These are phyloP conservation scores for Druceiella hillmani DNA, from an alignment of 2,888 invertebrate species.

Conservation along the genomic window DNA sequence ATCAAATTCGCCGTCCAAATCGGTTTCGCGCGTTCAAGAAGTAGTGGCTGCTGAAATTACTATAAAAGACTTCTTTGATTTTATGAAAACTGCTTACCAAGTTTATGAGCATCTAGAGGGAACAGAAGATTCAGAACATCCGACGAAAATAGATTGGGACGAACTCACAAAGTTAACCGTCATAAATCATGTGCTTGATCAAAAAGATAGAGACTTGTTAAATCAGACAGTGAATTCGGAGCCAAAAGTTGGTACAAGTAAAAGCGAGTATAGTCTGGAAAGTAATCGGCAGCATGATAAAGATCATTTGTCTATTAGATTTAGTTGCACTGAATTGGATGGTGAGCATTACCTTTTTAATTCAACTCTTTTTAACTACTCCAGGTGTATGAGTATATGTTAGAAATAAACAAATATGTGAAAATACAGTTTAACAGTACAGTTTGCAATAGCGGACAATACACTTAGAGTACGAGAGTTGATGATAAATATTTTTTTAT, in stretches of 20 bases:
- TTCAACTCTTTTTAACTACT: too few species aligned
- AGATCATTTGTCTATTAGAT: too few species aligned
- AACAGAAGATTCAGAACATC: slow-evolving; percentile 36
- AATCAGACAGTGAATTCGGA: slow-evolving; percentile 33
- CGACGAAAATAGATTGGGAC: slow-evolving; percentile 47
- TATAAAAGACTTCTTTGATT: slow-evolving; percentile 65
- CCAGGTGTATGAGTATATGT: too few species aligned
- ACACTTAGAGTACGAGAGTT: too few species aligned
- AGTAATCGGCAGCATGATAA: too few species aligned
- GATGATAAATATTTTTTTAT: too few species aligned
- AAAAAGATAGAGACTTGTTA: slow-evolving; percentile 43
- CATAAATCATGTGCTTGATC: slow-evolving; percentile 45
- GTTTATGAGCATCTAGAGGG: slow-evolving; percentile 50
- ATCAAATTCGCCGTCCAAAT: slow-evolving; percentile 30
- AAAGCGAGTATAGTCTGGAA: too few species aligned
- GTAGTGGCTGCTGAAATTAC: slow-evolving; percentile 51
- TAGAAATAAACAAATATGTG: too few species aligned
- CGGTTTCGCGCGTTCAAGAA: slow-evolving; percentile 30
- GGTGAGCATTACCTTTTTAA: too few species aligned
- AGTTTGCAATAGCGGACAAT: too few species aligned
- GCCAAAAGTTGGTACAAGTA: slow-evolving; percentile 36
- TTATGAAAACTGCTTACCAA: slow-evolving; percentile 68
- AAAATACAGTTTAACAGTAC: too few species aligned
- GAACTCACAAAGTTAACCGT: slow-evolving; percentile 46
- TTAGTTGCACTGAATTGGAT: too few species aligned